A percentile compares a stretch with the other conserved stretches of the same genome.
Evolutionary conservation across 2,113 vertebrate species (phyloP).

Genomic region (Strix uralensis): DNA sequence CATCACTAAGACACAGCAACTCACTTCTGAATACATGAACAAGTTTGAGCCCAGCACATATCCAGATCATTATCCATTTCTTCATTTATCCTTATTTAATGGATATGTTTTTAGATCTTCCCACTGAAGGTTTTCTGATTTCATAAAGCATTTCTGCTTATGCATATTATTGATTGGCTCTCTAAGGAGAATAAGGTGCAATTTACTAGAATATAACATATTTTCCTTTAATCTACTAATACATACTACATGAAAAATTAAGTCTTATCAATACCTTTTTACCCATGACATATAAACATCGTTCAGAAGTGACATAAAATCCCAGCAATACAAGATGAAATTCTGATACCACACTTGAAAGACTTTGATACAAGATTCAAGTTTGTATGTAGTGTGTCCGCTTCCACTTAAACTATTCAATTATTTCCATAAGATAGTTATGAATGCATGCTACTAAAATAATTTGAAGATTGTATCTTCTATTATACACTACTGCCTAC

Average conservation of each 20-base stretch:
- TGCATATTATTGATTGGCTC: neutral
- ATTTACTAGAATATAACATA: neutral
- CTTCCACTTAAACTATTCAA: neutral
- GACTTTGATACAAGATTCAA: neutral
- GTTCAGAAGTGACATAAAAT: neutral
- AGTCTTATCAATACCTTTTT: neutral
- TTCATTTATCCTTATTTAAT: constrained; percentile 22
- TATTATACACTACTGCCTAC: neutral
- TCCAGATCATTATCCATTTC: neutral
- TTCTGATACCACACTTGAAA: neutral
- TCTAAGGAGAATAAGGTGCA: neutral
- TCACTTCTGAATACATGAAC: constrained; percentile 25
- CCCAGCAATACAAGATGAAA: neutral
- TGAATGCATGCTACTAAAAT: neutral
- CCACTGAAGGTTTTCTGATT: neutral
- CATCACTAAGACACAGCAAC: constrained; percentile 27
- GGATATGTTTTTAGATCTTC: neutral
- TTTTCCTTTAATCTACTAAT: neutral
- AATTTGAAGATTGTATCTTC: neutral
- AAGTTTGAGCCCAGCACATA: neutral
- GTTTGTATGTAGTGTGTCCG: neutral
- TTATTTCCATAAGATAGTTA: neutral
- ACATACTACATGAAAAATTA: neutral
- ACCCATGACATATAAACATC: neutral
- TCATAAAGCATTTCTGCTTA: neutral